Percentiles rank a stretch among this genome's conserved stretches.
Evolutionary conservation across 30 jellyfish, hydroid and myxozoan species (phyloP).

Genomic region (Nemopilema nomurai): DNA sequence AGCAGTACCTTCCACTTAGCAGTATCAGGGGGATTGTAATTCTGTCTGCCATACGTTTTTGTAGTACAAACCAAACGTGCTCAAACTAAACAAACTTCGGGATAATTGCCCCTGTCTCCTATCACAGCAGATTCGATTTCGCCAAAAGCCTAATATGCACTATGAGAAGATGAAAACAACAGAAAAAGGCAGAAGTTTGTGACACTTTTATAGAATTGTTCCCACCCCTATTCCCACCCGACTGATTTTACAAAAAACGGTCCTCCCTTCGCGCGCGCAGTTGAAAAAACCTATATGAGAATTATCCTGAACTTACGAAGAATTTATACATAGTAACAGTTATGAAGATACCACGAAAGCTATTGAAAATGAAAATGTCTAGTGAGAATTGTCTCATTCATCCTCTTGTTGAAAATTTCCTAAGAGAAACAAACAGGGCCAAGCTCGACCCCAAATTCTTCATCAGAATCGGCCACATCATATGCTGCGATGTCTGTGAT

Average conservation of each 20-base stretch:
- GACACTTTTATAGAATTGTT: not conserved
- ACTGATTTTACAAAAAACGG: conserved; percentile 64
- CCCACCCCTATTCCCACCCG: conserved; percentile 84
- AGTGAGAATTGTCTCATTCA: conserved; percentile 3
- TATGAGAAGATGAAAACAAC: not conserved
- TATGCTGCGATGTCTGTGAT: conserved; percentile 88
- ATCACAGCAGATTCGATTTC: not conserved
- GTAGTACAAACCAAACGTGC: no score
- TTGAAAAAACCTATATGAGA: conserved; percentile 31
- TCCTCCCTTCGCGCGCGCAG: conserved; percentile 92
- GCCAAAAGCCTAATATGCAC: not conserved
- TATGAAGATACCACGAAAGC: conserved; percentile 27
- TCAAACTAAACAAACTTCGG: no score
- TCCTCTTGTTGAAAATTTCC: conserved; percentile 2
- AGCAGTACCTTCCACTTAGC: no score
- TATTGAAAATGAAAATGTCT: not conserved
- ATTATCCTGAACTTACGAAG: conserved; percentile 42
- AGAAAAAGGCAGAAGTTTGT: not conserved
- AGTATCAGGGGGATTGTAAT: no score
- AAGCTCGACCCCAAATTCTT: conserved; percentile 95
- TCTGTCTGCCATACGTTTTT: no score
- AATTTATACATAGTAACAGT: conserved; percentile 53
- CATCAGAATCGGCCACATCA: conserved; percentile 94
- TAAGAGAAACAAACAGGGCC: conserved; percentile 97
- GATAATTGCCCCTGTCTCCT: no score